Base-by-base conservation (phyloP, 2,888 invertebrate species). In the Nemotelus nigrinus region DNA sequence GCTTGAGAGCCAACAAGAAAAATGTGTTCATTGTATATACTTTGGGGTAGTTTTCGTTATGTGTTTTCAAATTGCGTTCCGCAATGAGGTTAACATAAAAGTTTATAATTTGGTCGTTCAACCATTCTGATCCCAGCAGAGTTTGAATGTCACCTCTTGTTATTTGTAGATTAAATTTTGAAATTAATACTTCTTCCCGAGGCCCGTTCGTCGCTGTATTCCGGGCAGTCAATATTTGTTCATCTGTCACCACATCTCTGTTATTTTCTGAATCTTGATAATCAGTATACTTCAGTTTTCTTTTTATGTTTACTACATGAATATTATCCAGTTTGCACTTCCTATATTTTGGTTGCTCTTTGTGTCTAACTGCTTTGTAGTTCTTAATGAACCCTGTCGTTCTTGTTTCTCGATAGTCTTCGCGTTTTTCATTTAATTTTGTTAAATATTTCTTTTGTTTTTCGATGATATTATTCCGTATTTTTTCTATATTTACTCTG, bases 311-410 rank as follows among this genome's bases (percentile, higher is more conserved):
- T 3, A 10, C 7, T 25, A 10, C 3, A 8, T 74, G 74, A 4
- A 74, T 45, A 74, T 58, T 74, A 1, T 41, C 3, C 45, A 74
- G 3, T 2, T 74, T 74, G 2, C n/a, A 3, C 47, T 74, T 74
- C 60, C 45, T 44, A 44, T 44, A 74, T 74, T 74, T 74, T 43
- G 74, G 74, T 60, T 8, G 25, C 8, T 74, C 44, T 25, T 74
- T 74, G 25, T 60, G 60, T 74, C 74, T 44, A 45, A 60, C 10
- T 1, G 60, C n/a, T 58, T 58, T 58, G 3, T 72, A 72, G n/a
- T 74, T 74, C 60, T 74, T 74, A 7, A 74, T 58, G 25, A 44
- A 74, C 8, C 74, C 74, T 7, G 25, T 25, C 4, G 44, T 4
- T 7, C 74, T 39, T 45, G 60, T 74, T 60, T 75, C 75, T 48